Evolutionary conservation across 2,797 vertebrate species (phyloP).

Genomic region (Apogon talboti): DNA sequence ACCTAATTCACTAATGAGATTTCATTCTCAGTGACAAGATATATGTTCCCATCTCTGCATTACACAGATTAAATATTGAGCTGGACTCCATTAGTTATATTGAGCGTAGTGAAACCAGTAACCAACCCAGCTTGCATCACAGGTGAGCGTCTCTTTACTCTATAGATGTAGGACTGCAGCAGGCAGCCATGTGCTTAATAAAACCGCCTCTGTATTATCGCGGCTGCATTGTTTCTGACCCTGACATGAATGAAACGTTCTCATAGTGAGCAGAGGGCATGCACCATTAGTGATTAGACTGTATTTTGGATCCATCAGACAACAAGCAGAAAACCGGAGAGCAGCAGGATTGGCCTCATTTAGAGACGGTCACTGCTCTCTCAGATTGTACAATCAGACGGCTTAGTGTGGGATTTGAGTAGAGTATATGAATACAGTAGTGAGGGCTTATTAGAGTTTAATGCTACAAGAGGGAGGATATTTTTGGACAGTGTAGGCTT

Average conservation of each 20-base stretch:
- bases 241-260: constrained; percentile 39
- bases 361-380: constrained; percentile 6
- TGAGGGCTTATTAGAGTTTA: background rate
- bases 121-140: constrained; percentile 71
- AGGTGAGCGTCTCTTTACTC: constrained; percentile 54
- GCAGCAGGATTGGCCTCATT: constrained; percentile 23
- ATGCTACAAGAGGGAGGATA: background rate
- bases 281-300: constrained; percentile 57
- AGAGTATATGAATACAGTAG: no score
- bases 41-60: constrained; percentile 84
- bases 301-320: constrained; percentile 42
- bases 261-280: constrained; percentile 38
- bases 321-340: constrained; percentile 39
- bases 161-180: constrained; percentile 5
- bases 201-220: constrained; percentile 37
- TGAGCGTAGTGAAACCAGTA: constrained; percentile 81
- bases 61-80: constrained; percentile 87
- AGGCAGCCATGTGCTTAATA: constrained; percentile 3
- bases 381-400: constrained; percentile 14
- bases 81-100: constrained; percentile 84
- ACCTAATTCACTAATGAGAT: constrained; percentile 88
- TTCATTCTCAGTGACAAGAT: constrained; percentile 86
- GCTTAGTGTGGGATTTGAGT: constrained; percentile 19
- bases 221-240: constrained; percentile 24
- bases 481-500: constrained; percentile 8